A percentile compares a stretch with the other conserved stretches of the same genome.
These are phyloP conservation scores for Odontocerum albicorne DNA, from an alignment of 2,888 invertebrate genomes.

Conservation along the genomic window DNA sequence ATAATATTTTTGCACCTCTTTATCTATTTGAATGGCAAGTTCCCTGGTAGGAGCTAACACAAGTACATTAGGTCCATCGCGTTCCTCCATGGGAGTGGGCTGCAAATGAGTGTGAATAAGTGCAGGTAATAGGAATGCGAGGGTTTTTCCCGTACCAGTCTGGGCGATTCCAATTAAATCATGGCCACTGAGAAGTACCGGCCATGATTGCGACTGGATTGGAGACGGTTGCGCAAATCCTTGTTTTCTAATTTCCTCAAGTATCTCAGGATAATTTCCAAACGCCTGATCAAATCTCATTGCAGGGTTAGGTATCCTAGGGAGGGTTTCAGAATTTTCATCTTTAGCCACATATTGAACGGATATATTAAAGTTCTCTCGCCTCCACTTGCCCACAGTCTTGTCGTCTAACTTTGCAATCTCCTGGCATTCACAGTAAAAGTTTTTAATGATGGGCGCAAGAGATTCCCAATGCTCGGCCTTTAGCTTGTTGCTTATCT, in stretches of 20 bases:
- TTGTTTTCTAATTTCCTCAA: slow-evolving; percentile 78
- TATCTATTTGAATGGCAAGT: slow-evolving; percentile 89
- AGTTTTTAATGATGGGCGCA: slow-evolving; percentile 74
- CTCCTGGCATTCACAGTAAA: slow-evolving; percentile 77
- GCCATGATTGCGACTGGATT: slow-evolving; percentile 95
- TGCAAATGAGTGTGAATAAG: slow-evolving; percentile 92
- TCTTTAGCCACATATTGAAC: slow-evolving; percentile 47
- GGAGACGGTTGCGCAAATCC: slow-evolving; percentile 84
- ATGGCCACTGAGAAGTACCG: slow-evolving; percentile 83
- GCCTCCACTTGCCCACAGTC: slow-evolving; percentile 66
- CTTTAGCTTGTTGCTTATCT: slow-evolving; percentile 56
- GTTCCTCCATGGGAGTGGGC: slow-evolving; percentile 66
- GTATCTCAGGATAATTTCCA: slow-evolving; percentile 77
- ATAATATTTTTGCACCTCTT: slow-evolving; percentile 86
- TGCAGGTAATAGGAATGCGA: slow-evolving; percentile 91
- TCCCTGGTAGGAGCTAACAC: slow-evolving; percentile 93
- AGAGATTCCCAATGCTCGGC: slow-evolving; percentile 64
- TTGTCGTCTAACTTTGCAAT: slow-evolving; percentile 66
- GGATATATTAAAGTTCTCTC: slow-evolving; percentile 70
- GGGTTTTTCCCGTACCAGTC: slow-evolving; percentile 92
- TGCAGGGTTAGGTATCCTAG: slow-evolving; percentile 74
- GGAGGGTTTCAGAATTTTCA: slow-evolving; percentile 57
- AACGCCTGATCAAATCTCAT: slow-evolving; percentile 83
- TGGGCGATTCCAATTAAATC: slow-evolving; percentile 97
- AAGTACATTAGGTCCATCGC: slow-evolving; percentile 83